Evolutionary conservation across 92 coral and sea anemone species (phyloP).

Genomic region (Zoanthus sansibaricus): DNA sequence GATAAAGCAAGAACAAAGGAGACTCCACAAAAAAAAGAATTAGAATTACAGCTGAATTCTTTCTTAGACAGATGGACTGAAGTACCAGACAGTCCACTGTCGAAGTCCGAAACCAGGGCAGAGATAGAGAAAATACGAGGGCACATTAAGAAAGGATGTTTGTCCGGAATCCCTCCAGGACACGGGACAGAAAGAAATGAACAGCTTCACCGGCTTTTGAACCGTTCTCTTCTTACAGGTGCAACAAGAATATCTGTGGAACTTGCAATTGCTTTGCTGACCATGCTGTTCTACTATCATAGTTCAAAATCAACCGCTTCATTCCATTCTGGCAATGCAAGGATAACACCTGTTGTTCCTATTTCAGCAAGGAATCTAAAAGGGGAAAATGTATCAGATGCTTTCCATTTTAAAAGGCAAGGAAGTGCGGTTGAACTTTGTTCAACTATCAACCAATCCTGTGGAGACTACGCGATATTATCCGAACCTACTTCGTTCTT

Average conservation of each 20-base stretch:
- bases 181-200: conserved; percentile 51
- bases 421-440: not conserved
- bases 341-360: conserved; percentile 18
- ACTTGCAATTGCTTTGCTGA: conserved; percentile 45
- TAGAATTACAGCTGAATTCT: not conserved
- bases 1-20: conserved; percentile 34
- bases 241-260: conserved; percentile 34
- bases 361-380: not conserved
- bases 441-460: conserved; percentile 1
- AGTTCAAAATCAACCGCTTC: conserved; percentile 23
- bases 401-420: not conserved
- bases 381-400: not conserved
- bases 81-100: conserved; percentile 1
- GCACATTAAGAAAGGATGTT: conserved; percentile 50
- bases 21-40: not conserved
- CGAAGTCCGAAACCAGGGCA: conserved; percentile 7
- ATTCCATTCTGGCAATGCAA: conserved; percentile 39
- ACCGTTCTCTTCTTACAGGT: conserved; percentile 49
- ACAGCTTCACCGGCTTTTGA: conserved; percentile 41
- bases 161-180: conserved; percentile 43
- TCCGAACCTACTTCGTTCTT: not conserved
- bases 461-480: not conserved
- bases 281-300: conserved; percentile 32
- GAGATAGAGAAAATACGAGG: conserved; percentile 34
- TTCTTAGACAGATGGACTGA: not conserved